phyloP scores from a whole-genome alignment of 1,140 invertebrate genomes.

The Euura saliciscinereae region DNA sequence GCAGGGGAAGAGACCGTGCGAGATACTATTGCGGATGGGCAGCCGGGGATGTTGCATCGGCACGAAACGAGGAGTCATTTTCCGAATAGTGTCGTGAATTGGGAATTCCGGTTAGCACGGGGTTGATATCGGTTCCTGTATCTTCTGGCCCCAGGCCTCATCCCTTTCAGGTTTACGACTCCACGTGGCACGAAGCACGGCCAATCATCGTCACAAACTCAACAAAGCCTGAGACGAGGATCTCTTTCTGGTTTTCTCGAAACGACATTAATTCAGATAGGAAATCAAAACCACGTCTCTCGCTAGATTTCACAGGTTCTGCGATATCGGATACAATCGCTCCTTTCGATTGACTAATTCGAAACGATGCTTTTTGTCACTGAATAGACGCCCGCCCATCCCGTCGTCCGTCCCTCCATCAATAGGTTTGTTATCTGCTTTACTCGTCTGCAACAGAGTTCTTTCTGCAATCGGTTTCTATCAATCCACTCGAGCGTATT shows the following conservation, averaged over 20 bases:
- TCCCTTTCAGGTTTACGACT: neutral
- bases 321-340: neutral
- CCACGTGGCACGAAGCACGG: neutral
- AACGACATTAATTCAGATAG: neutral
- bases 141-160: too few relatives aligned
- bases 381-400: neutral
- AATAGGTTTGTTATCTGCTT: conserved; percentile 49
- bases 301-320: neutral
- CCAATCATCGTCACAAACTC: neutral
- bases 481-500: conserved; percentile 38
- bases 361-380: neutral
- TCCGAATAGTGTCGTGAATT: conserved; percentile 4
- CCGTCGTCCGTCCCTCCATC: neutral
- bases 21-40: neutral
- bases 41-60: neutral
- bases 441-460: conserved; percentile 40
- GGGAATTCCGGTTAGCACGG: neutral
- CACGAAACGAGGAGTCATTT: conserved; percentile 4
- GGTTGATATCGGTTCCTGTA: conserved; percentile 1
- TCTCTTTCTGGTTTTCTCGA: neutral
- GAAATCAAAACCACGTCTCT: neutral
- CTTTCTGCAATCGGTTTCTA: conserved; percentile 43
- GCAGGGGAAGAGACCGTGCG: neutral
- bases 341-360: conserved; percentile 1
- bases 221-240: neutral